Base-by-base conservation (phyloP, 2,888 invertebrate species). In the Epinotia ramella region DNA sequence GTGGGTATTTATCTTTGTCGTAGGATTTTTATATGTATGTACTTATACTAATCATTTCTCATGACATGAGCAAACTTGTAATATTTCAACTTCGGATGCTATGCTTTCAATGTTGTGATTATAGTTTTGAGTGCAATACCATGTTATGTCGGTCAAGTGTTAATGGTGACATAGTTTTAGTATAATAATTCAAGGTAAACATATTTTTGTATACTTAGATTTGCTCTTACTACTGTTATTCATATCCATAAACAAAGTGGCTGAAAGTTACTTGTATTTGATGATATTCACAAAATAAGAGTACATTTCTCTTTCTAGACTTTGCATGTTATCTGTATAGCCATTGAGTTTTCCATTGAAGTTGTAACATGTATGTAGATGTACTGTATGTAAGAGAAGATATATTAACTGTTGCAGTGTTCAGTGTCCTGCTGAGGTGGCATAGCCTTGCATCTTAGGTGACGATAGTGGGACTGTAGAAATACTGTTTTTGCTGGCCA, bases 81-180 rank as follows among this genome's bases (percentile, higher is more conserved):
- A 62, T n/a, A 67, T 68, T 13, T 67, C 3, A 56, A 62, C 13
- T 62, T 68, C 53, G n/a, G 7, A 71, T 44, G 64, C 59, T 71
- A 53, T 63, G 75, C 75, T 75, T 75, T 75, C 53, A 70, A 75
- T 75, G 75, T 75, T 70, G 75, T 75, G 65, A 40, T 63, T 70
- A 57, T 66, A 69, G 59, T 60, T 69, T 60, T 46, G 69, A 68
- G 59, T 69, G 28, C 60, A 60, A 53, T 53, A 60, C 44, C 20
- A 40, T 18, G 16, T 68, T 44, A 53, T 44, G 59, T 49, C 57
- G 28, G 65, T 66, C 28, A 18, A 40, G 40, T 62, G 73, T 62
- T 40, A 53, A 49, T 53, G 66, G 33, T 18, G 59, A 33, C 20
- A 60, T 73, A 56, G 66, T 59, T 40, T 73, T 67, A 59, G 62